These are phyloP conservation scores for Anas acuta DNA, from an alignment of 2,797 vertebrate species.

Conservation along the genomic window DNA sequence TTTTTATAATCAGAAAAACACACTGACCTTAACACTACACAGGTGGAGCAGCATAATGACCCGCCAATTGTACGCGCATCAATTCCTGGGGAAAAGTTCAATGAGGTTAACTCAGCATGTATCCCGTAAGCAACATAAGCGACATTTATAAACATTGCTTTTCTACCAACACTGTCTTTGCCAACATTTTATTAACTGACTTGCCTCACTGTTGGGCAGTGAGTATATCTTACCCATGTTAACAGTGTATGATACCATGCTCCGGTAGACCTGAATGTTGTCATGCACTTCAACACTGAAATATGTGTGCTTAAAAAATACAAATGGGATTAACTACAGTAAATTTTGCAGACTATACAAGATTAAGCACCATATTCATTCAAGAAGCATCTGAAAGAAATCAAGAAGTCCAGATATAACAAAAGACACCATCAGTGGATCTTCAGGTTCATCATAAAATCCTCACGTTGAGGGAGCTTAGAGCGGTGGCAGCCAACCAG, in stretches of 20 bases:
- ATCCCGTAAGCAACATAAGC: slow-evolving; percentile 67
- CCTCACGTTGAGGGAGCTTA: background rate
- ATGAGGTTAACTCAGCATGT: slow-evolving; percentile 88
- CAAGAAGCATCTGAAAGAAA: background rate
- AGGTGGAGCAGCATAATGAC: slow-evolving; percentile 99
- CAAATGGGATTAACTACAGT: background rate
- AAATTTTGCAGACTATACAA: background rate
- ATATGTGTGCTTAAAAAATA: background rate
- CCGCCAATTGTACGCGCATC: slow-evolving; percentile 93
- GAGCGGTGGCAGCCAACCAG: background rate
- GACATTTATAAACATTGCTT: slow-evolving; percentile 63
- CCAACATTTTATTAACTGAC: background rate
- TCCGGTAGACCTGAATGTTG: background rate
- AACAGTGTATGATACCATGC: background rate
- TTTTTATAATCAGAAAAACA: slow-evolving; percentile 85
- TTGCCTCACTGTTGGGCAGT: background rate
- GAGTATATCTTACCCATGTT: background rate
- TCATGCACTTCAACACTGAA: background rate
- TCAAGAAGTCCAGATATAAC: background rate
- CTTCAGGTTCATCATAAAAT: background rate
- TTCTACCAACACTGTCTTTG: background rate
- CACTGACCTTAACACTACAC: slow-evolving; percentile 99
- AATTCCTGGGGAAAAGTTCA: slow-evolving; percentile 94
- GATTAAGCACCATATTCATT: background rate
- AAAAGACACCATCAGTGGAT: background rate